Percentiles rank a stretch among this genome's conserved stretches.
Conservation (phyloP, 1,140 invertebrate genomes). For the Reticulitermes speratus region DNA sequence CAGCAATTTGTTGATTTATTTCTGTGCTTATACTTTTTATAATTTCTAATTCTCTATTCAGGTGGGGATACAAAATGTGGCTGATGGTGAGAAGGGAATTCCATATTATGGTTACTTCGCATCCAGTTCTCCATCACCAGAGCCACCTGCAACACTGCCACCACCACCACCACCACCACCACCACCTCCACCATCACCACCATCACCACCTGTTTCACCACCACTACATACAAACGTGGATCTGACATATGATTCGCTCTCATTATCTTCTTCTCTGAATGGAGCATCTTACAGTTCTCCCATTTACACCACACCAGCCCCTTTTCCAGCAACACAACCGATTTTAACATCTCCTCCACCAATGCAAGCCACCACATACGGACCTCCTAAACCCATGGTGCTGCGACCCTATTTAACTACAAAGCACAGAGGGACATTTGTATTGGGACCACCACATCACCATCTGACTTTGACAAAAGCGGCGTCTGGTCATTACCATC, state of each 20-base stretch:
- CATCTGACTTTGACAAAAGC: not conserved
- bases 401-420: not conserved
- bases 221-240: not conserved
- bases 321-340: not conserved
- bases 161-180: not conserved
- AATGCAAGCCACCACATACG: slow-evolving; percentile 20
- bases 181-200: not conserved
- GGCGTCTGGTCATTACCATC: not conserved
- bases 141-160: not conserved
- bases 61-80: slow-evolving; percentile 8
- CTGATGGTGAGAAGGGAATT: not conserved
- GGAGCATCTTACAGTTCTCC: not conserved
- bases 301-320: too few relatives aligned
- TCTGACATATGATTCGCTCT: slow-evolving; percentile 22
- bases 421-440: not conserved
- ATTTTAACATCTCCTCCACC: slow-evolving; percentile 13
- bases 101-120: slow-evolving; percentile 11
- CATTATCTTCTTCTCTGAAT: not conserved
- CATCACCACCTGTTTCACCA: not conserved
- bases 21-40: too few relatives aligned
- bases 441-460: slow-evolving; percentile 1
- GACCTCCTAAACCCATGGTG: slow-evolving; percentile 4
- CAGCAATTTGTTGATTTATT: too few relatives aligned
- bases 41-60: not conserved
- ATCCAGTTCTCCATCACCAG: not conserved